Percentiles rank a stretch among this genome's conserved stretches.
Conservation (phyloP, 2,888 invertebrate genomes). For the Heliconius ismenius region DNA sequence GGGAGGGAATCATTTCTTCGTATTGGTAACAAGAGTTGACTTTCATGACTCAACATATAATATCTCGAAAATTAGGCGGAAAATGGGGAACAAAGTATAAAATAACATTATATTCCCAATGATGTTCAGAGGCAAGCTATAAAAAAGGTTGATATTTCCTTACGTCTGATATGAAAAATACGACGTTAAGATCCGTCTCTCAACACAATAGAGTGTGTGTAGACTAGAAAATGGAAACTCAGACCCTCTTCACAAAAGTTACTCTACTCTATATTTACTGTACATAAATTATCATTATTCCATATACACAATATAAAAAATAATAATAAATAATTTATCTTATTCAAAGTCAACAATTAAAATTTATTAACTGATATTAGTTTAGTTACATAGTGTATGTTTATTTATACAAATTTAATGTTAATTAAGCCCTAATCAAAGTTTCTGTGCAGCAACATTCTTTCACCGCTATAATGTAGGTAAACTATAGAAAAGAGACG, state of each 20-base stretch:
- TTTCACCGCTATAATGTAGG: neutral
- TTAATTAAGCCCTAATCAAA: neutral
- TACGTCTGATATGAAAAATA: neutral
- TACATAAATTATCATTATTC: neutral
- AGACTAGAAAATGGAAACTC: neutral
- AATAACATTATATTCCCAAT: too few relatives aligned
- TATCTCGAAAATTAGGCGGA: too few relatives aligned
- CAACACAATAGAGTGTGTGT: neutral
- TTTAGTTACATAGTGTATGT: neutral
- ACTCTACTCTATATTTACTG: neutral
- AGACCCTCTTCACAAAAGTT: neutral
- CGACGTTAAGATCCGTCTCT: neutral
- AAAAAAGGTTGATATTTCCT: too few relatives aligned
- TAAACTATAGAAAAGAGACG: neutral
- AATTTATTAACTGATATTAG: neutral
- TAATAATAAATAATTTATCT: neutral
- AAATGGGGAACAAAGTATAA: too few relatives aligned
- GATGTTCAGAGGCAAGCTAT: too few relatives aligned
- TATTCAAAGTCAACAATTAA: neutral
- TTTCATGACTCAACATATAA: too few relatives aligned
- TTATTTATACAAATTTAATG: neutral
- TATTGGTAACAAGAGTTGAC: too few relatives aligned
- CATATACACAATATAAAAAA: neutral
- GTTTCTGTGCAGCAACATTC: neutral
- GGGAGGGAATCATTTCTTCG: too few relatives aligned